Conservation (phyloP, 2,113 vertebrate genomes). For the Bos indicus region DNA sequence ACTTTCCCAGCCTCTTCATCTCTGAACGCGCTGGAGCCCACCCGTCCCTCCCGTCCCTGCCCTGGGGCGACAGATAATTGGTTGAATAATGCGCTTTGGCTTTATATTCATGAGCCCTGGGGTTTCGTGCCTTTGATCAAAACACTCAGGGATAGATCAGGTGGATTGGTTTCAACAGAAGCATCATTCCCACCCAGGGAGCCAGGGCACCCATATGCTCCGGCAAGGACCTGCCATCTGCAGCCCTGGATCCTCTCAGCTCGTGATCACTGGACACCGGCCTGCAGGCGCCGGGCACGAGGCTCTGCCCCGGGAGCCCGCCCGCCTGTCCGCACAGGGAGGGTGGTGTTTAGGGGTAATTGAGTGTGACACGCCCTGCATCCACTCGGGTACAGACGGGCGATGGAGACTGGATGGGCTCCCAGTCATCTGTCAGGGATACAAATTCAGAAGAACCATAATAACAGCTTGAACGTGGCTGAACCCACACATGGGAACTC, state of each 20-base stretch:
- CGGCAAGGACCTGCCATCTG: neutral
- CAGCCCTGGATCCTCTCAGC: neutral
- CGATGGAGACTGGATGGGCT: too few relatives aligned
- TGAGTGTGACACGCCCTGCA: neutral
- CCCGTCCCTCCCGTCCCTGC: neutral
- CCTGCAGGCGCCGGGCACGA: neutral
- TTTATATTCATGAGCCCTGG: accelerated
- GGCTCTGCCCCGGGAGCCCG: neutral
- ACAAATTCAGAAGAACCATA: accelerated
- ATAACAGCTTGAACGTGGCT: accelerated
- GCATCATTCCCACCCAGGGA: accelerated
- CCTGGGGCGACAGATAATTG: accelerated
- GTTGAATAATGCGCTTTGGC: accelerated
- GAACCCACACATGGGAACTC: accelerated
- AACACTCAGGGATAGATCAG: accelerated
- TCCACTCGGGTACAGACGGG: neutral
- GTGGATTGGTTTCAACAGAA: neutral
- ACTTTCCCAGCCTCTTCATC: neutral
- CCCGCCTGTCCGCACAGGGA: accelerated
- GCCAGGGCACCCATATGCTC: neutral
- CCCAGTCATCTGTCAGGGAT: neutral
- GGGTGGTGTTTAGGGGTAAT: neutral
- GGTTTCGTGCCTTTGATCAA: accelerated
- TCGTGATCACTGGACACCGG: accelerated
- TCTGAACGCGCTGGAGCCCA: accelerated